Conservation (phyloP, 2,797 vertebrate genomes). For the Notoglanidium macrostoma region DNA sequence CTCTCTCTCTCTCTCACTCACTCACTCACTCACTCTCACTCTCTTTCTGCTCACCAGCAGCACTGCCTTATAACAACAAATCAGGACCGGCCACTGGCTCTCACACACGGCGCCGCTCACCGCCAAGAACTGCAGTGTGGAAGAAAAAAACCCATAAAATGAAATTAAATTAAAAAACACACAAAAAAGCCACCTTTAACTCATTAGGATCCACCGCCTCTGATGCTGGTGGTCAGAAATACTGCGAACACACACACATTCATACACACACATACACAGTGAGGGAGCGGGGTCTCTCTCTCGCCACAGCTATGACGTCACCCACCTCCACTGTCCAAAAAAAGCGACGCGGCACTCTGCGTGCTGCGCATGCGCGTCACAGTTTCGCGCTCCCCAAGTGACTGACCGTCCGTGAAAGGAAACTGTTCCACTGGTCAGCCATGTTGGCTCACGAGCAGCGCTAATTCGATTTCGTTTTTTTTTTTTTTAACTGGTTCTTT, state of each 20-base stretch:
- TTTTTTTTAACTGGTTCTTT: background rate
- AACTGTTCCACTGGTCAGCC: slow-evolving; percentile 37
- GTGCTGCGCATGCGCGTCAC: slow-evolving; percentile 70
- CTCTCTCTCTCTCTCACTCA: background rate
- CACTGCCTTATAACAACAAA: slow-evolving; percentile 7
- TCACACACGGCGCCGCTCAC: background rate
- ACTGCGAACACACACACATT: background rate
- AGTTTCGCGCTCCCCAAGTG: slow-evolving; percentile 1
- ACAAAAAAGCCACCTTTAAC: slow-evolving; percentile 39
- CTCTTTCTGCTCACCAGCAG: background rate
- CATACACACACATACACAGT: background rate
- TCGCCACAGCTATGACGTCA: slow-evolving; percentile 75
- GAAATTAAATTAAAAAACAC: slow-evolving; percentile 51
- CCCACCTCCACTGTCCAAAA: slow-evolving; percentile 50
- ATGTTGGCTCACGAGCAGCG: background rate
- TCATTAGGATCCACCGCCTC: slow-evolving; percentile 60
- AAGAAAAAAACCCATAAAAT: slow-evolving; percentile 54
- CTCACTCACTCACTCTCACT: background rate
- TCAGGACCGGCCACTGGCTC: slow-evolving; percentile 1
- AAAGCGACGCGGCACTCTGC: slow-evolving; percentile 48
- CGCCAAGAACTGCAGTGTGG: background rate
- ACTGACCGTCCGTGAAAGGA: background rate
- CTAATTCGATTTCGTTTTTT: background rate
- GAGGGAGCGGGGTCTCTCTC: slow-evolving; percentile 54
- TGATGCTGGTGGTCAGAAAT: slow-evolving; percentile 60